These are phyloP conservation scores for Mixornis gularis DNA, from an alignment of 2,113 vertebrate species.

Conservation along the genomic window DNA sequence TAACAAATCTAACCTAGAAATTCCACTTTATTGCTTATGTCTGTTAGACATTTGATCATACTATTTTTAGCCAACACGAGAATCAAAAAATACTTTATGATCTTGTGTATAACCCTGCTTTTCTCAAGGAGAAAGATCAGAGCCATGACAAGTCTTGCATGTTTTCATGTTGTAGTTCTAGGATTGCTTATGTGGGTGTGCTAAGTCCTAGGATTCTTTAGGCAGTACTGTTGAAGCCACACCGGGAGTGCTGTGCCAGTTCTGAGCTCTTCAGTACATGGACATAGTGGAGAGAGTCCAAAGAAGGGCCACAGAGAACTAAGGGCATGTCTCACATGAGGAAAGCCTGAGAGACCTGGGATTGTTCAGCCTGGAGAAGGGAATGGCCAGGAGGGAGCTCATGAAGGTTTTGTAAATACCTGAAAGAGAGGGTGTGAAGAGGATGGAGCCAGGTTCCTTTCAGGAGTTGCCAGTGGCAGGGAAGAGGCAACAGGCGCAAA, in stretches of 20 bases:
- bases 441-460: not conserved
- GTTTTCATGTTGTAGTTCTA: not conserved
- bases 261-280: not conserved
- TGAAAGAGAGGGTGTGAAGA: accelerated
- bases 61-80: not conserved
- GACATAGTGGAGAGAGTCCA: not conserved
- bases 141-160: not conserved
- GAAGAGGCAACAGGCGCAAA: not conserved
- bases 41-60: not conserved
- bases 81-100: not conserved
- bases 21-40: not conserved
- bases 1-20: not conserved
- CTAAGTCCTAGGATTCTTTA: not conserved
- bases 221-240: not conserved
- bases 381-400: not conserved
- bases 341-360: not conserved
- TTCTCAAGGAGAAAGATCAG: not conserved
- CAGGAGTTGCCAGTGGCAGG: not conserved
- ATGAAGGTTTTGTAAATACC: not conserved
- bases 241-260: not conserved
- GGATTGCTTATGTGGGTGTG: not conserved
- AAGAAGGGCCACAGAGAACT: not conserved
- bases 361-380: not conserved
- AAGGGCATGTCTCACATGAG: not conserved
- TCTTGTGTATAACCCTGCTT: not conserved